Evolutionary conservation across 1,140 invertebrate species (phyloP), one percentile per base, ranked within the genome.

Genomic region (Plectrocnemia conspersa): DNA sequence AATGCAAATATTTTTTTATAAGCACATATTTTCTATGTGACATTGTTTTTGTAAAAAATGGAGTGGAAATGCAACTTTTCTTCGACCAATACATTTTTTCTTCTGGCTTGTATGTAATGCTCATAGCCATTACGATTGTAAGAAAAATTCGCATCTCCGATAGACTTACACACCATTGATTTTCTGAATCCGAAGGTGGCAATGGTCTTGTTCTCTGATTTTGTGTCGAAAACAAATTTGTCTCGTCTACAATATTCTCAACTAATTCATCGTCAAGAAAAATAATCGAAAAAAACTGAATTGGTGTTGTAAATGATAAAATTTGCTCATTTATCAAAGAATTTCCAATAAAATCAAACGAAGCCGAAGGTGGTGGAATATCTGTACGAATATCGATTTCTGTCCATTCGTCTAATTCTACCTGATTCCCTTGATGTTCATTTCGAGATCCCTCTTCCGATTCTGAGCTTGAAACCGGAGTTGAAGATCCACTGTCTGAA

Each of bases 1-100:
- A 44, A 44, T 44, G 40, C 13, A 44, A 44, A 44, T 44, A n/a
- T 44, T 44, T 44, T 44, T 44, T 44, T 6, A 44, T 44, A 13
- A 3, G 9, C 9, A n/a, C 18, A 18, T 19, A 44, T 16, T 21
- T 7, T 19, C 18, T 44, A 4, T 18, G 21, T 23, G 40, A 44
- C 21, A 44, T 44, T 44, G 40, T 44, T 18, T 21, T 44, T 18
- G 9, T 21, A 21, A 44, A 44, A 21, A 44, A 44, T n/a, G 40
- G 40, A 21, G 9, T 19, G 22, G 9, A 18, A 19, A 44, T 15
- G 7, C 11, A 5, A 38, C 5, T 16, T 15, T 16, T 10, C 6
- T 10, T 38, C 15, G 35, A 38, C 35, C 35, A 38, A 16, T 38
- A 15, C 35, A 38, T 38, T 38, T 38, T 38, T 38, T 38, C 35